Conservation (phyloP, 2,888 invertebrate genomes). For the Lucinisca nassula region DNA sequence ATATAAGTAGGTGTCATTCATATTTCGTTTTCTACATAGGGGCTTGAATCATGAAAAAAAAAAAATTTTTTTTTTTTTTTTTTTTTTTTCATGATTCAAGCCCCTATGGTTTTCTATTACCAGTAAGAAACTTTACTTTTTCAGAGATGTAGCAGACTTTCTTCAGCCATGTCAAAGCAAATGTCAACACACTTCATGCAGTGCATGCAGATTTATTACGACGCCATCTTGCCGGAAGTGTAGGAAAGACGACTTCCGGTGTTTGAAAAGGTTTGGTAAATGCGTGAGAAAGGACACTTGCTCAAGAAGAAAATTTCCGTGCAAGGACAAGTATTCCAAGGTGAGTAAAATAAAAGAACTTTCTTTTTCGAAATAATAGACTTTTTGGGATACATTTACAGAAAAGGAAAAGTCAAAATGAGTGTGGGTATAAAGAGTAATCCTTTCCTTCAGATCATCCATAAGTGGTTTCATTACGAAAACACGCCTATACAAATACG, state of each 20-base stretch:
- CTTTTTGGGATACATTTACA: background rate
- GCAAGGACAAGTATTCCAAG: slow-evolving; percentile 69
- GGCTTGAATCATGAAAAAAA: no score
- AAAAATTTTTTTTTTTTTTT: no score
- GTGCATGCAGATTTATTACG: slow-evolving; percentile 83
- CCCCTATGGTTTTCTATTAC: no score
- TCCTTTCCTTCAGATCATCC: no score
- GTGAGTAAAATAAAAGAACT: slow-evolving; percentile 47
- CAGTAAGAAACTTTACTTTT: background rate
- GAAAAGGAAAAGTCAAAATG: no score
- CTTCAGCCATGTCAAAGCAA: slow-evolving; percentile 83
- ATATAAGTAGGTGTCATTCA: no score
- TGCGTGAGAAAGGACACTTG: slow-evolving; percentile 83
- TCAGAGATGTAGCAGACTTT: slow-evolving; percentile 83
- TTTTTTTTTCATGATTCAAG: no score
- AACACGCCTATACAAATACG: no score
- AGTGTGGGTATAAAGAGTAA: no score
- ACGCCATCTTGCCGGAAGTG: slow-evolving; percentile 84
- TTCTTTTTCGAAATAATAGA: background rate
- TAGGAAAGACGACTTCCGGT: slow-evolving; percentile 84
- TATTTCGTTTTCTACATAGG: no score
- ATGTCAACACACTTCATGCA: slow-evolving; percentile 87
- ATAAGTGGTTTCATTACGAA: no score
- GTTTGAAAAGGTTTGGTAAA: slow-evolving; percentile 85
- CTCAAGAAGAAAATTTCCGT: slow-evolving; percentile 75